Base-by-base conservation (phyloP, 2,113 vertebrate species). In the Pedionomus torquatus region DNA sequence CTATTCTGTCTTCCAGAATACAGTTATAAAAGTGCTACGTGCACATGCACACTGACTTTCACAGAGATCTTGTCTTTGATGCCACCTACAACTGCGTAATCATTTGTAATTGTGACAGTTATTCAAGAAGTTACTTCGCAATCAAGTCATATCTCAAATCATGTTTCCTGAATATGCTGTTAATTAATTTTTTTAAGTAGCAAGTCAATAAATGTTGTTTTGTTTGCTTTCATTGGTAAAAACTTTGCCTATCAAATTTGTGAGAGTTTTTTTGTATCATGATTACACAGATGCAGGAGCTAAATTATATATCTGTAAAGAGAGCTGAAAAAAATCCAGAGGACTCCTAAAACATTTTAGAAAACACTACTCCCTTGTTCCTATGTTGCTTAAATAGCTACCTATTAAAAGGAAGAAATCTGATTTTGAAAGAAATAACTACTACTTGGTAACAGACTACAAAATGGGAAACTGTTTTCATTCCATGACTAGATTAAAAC, bases 301-400 rank as follows among this genome's bases (percentile, higher is more conserved):
- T 89, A 89, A 92, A 69, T 70, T 81, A 84, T n/a, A 35, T 89
- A 95, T 81, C 60, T 95, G 64, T 83, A 92, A 86, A 1, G 26
- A 75, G 79, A 81, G 46, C 16, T 58, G 78, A 95, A 91, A 89
- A 94, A 94, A 89, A 89, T 35, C 52, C 39, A 68, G 43, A 92
- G 46, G 63, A 83, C 31, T 63, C 76, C 64, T 92, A 75, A 43
- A 92, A 74, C 23, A 58, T 96, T 74, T 81, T 35, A 60, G 80
- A 95, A 95, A 95, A 93, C 93, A 97, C 83, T 96, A 83, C 72
- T 74, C 41, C 76, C 93, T 93, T 95, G 89, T 95, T 97, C 69
- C 80, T 64, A 26, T 51, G 25, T 41, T 2, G 11, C 68, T 92
- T 95, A 92, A 86, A 90, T 63, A 93, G 60, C 86, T 95, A 90